Conservation (phyloP, 2,888 invertebrate species). For the Aporophyla lueneburgensis region DNA sequence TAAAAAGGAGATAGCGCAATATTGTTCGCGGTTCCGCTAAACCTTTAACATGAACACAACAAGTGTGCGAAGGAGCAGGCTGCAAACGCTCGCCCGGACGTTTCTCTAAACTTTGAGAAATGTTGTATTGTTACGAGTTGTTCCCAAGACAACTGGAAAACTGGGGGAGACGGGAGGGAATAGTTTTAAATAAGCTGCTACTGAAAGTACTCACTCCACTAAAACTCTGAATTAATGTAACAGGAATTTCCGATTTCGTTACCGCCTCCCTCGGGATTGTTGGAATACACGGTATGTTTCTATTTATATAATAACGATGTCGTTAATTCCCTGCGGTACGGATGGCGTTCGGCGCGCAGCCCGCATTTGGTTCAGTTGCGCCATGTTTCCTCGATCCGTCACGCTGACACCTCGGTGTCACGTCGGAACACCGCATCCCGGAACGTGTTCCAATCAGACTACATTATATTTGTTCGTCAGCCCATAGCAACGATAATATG, state of each 20-base stretch:
- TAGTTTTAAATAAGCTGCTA: constrained; percentile 33
- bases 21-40: constrained; percentile 21
- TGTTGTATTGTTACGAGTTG: constrained; percentile 14
- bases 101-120: constrained; percentile 19
- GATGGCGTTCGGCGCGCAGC: constrained; percentile 21
- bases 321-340: constrained; percentile 36
- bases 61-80: constrained; percentile 35
- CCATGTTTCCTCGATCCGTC: constrained; percentile 61
- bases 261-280: constrained; percentile 5
- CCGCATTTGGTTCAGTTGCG: constrained; percentile 48
- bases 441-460: constrained; percentile 62
- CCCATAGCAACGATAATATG: constrained; percentile 27
- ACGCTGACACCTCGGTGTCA: constrained; percentile 55
- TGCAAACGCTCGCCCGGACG: not conserved
- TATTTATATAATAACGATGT: constrained; percentile 35
- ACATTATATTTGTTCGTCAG: constrained; percentile 41
- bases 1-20: constrained; percentile 22
- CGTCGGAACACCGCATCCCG: constrained; percentile 32
- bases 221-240: constrained; percentile 21
- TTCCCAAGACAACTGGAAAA: constrained; percentile 41
- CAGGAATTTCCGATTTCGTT: constrained; percentile 3
- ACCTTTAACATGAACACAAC: constrained; percentile 49
- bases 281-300: constrained; percentile 23
- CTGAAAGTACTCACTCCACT: constrained; percentile 9
- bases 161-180: constrained; percentile 12